Evolutionary conservation across 2,797 vertebrate genomes (phyloP), one percentile per base, ranked within the genome.

Genomic region (Alauda arvensis): DNA sequence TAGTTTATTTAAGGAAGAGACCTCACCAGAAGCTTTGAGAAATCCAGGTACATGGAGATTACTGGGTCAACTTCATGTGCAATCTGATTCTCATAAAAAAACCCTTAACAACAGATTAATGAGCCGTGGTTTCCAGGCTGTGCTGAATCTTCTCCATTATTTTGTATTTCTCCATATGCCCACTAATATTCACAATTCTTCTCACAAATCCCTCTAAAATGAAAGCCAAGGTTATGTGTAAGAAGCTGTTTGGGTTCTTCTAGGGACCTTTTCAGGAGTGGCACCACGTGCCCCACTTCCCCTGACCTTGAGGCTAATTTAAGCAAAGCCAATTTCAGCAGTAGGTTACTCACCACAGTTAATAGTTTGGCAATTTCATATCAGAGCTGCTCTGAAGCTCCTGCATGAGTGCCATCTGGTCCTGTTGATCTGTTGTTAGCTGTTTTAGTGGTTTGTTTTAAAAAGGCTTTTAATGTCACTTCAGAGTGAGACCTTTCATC

Each of bases 311-410:
- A 85, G 49, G 63, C 48, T 90, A 90, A 92, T 90, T 90, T 60
- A 76, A 90, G 77, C 60, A 85, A 88, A 87, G 69, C 51, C 70
- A 91, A 83, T 90, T 77, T 88, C 85, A 85, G 82, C 79, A 26
- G 53, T 81, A 77, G 45, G 40, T 90, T 92, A 62, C 63, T 85
- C 9, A 4, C 74, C 77, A 87, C 82, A 87, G 85, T 87, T 92
- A 93, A 91, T 91, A 91, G 87, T 90, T 93, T 89, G 90, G 90
- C 77, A 88, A 62, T 85, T 93, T 92, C 77, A 24, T 76, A 69
- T 80, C 79, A 78, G 85, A 87, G 87, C 63, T 81, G 33, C 82
- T 87, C 85, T 77, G 87, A 80, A 93, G 48, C 92, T 91, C 88
- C 93, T 90, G 82, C 0, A 0, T 48, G 45, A 78, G 87, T 60